Conservation (phyloP, 2,888 invertebrate genomes). For the Orthosia incerta region DNA sequence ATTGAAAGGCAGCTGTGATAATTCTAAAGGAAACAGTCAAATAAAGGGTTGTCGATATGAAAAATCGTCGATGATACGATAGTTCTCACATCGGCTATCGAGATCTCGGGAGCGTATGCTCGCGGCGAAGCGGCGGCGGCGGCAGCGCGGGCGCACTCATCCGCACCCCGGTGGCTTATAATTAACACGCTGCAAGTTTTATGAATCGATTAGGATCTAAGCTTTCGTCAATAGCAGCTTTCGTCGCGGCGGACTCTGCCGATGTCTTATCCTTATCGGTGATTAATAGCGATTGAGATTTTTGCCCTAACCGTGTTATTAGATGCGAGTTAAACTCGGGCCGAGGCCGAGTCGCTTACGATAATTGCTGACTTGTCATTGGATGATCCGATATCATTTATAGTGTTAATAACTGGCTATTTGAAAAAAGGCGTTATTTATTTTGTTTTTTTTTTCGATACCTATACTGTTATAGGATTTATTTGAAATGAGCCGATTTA, state of each 20-base stretch:
- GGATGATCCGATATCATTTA: constrained; percentile 80
- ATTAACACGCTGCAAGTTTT: constrained; percentile 91
- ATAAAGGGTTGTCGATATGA: constrained; percentile 83
- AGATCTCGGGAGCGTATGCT: constrained; percentile 79
- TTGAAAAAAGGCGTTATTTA: constrained; percentile 37
- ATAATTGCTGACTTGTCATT: constrained; percentile 86
- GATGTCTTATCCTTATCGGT: constrained; percentile 89
- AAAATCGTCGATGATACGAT: constrained; percentile 85
- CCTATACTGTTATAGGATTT: constrained; percentile 12
- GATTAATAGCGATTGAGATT: constrained; percentile 90
- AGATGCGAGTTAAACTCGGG: constrained; percentile 83
- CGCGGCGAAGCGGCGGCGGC: constrained; percentile 70
- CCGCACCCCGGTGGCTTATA: constrained; percentile 90
- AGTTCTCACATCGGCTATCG: constrained; percentile 82
- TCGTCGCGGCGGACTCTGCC: constrained; percentile 82
- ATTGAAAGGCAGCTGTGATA: constrained; percentile 77
- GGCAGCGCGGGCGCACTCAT: constrained; percentile 73
- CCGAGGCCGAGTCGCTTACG: constrained; percentile 77
- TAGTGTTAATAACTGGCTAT: constrained; percentile 72
- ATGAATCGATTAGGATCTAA: constrained; percentile 91
- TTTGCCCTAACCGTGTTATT: constrained; percentile 87
- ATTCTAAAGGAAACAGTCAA: constrained; percentile 83
- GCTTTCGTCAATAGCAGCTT: constrained; percentile 91
- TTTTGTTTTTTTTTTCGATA: constrained; percentile 42
- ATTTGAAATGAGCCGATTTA: constrained; percentile 10